Evolutionary conservation across 2,888 invertebrate species (phyloP).

Genomic region (Malthinus flaveolus): DNA sequence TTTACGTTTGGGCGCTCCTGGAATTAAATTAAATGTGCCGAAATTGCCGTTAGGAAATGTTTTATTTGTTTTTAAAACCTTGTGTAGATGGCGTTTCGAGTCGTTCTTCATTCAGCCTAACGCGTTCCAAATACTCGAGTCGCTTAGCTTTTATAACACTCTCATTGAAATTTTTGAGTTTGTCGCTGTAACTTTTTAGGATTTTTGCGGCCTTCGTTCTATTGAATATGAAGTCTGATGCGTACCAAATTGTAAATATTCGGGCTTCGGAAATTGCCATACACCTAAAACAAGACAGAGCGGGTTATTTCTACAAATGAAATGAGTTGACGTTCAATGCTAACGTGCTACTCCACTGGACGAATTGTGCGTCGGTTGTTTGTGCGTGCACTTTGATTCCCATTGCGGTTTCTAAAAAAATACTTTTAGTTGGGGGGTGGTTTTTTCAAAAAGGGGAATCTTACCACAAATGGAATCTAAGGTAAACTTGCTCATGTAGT

Average conservation of each 20-base stretch:
- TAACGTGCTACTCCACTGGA: conserved; percentile 38
- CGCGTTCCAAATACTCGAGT: neutral
- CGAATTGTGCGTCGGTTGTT: conserved; percentile 61
- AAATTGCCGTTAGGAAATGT: too few relatives aligned
- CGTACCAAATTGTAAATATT: conserved; percentile 9
- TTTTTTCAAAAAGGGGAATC: too few relatives aligned
- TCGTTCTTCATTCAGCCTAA: too few relatives aligned
- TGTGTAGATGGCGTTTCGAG: too few relatives aligned
- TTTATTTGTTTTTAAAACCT: too few relatives aligned
- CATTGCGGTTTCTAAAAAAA: conserved; percentile 75
- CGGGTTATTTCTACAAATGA: too few relatives aligned
- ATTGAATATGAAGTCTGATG: conserved; percentile 6
- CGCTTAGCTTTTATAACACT: neutral
- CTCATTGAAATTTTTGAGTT: conserved; percentile 5
- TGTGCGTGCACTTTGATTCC: conserved; percentile 66
- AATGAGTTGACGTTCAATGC: neutral
- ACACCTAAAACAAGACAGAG: too few relatives aligned
- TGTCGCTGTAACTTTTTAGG: neutral
- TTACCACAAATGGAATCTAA: too few relatives aligned
- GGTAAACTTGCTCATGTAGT: too few relatives aligned
- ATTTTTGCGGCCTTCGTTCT: neutral
- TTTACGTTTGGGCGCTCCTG: conserved; percentile 49
- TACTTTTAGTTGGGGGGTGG: too few relatives aligned
- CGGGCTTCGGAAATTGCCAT: conserved; percentile 3
- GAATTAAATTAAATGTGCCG: too few relatives aligned